phyloP scores from a whole-genome alignment of 2,888 invertebrate species.

The Galerucella nymphaeae region DNA sequence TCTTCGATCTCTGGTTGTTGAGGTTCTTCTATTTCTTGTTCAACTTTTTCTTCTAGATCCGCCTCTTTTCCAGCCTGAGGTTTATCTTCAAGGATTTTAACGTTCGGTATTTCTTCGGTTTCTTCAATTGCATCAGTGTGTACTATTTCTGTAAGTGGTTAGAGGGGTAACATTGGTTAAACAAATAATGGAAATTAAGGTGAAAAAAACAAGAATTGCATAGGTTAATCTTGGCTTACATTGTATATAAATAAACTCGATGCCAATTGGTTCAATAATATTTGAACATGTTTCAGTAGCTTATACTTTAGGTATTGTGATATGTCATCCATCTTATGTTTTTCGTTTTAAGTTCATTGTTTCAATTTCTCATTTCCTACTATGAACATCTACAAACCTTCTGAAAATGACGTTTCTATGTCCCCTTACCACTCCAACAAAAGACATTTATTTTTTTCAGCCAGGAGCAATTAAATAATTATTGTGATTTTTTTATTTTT shows the following conservation, averaged over 20 bases:
- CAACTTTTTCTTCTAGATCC: constrained; percentile 52
- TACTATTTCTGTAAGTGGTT: constrained; percentile 63
- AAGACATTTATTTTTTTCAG: too few relatives aligned
- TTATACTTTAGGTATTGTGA: too few relatives aligned
- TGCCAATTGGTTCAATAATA: not conserved
- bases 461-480: too few relatives aligned
- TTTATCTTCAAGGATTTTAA: constrained; percentile 68
- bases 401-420: too few relatives aligned
- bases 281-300: too few relatives aligned
- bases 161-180: constrained; percentile 25
- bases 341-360: too few relatives aligned
- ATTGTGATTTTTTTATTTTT: too few relatives aligned
- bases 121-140: constrained; percentile 63
- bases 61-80: constrained; percentile 48
- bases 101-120: constrained; percentile 59
- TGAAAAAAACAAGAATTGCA: not conserved
- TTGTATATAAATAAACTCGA: not conserved
- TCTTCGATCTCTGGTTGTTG: constrained; percentile 59
- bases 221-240: constrained; percentile 8
- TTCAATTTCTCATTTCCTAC: too few relatives aligned
- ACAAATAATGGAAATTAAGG: constrained; percentile 28
- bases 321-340: too few relatives aligned
- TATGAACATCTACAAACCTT: too few relatives aligned
- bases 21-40: constrained; percentile 55
- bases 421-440: too few relatives aligned